Conservation (phyloP, 2,113 vertebrate genomes). For the Trogon melanurus region DNA sequence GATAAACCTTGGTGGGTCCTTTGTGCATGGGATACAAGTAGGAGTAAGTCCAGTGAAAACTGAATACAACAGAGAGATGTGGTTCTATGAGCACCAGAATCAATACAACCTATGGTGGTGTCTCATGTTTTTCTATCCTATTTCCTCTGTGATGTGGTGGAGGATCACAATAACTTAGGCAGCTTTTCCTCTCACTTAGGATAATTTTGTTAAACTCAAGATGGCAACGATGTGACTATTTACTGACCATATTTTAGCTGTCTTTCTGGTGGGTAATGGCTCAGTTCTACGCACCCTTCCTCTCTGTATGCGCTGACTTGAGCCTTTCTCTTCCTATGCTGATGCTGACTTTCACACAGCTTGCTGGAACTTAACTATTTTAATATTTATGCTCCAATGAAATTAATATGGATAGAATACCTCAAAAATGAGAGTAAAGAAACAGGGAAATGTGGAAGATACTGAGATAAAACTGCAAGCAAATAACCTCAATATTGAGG, state of each 20-base stretch:
- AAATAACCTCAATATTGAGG: neutral
- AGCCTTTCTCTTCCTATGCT: neutral
- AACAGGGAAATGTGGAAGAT: neutral
- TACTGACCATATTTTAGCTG: neutral
- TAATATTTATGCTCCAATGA: too few species aligned
- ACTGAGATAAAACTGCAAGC: neutral
- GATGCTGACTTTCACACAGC: neutral
- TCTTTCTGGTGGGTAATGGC: neutral
- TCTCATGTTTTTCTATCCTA: neutral
- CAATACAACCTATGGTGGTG: neutral
- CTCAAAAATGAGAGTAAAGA: neutral
- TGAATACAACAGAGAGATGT: neutral
- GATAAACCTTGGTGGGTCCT: neutral
- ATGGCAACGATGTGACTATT: neutral
- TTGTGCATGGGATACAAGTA: neutral
- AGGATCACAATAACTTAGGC: neutral
- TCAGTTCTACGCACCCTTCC: neutral
- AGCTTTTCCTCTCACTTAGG: neutral
- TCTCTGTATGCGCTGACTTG: neutral
- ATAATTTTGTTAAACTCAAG: neutral
- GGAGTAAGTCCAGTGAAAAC: neutral
- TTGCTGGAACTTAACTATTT: neutral
- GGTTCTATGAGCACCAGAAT: neutral
- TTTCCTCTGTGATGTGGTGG: neutral
- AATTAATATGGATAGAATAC: neutral